phyloP scores from a whole-genome alignment of 2,888 invertebrate genomes.

The Drosophila pegasa region DNA sequence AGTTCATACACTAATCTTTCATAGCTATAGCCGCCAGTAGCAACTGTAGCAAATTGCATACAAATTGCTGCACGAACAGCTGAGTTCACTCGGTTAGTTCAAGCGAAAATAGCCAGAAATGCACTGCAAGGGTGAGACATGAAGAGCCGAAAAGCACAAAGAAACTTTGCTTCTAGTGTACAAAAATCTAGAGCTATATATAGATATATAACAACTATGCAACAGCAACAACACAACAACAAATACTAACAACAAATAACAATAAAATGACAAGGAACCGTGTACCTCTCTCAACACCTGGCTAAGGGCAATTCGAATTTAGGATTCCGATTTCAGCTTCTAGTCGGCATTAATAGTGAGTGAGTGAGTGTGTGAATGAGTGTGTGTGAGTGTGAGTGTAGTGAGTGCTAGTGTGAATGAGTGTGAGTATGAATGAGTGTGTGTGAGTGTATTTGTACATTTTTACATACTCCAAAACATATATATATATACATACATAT shows the following conservation, averaged over 20 bases:
- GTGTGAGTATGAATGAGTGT: conserved; percentile 9
- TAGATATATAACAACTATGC: neutral
- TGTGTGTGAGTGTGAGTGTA: conserved; percentile 5
- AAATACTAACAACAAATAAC: conserved; percentile 37
- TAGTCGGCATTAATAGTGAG: conserved; percentile 35
- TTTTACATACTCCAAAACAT: conserved; percentile 45
- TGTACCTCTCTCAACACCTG: conserved; percentile 81
- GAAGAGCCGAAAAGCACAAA: neutral
- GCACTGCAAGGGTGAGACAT: neutral
- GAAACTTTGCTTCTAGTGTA: neutral
- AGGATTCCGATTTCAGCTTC: conserved; percentile 54
- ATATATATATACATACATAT: neutral
- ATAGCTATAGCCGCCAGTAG: neutral
- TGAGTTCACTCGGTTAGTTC: neutral
- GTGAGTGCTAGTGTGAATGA: conserved; percentile 5
- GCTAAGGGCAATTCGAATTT: conserved; percentile 52
- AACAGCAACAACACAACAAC: conserved; percentile 7
- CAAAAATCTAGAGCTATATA: conserved; percentile 8
- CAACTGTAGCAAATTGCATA: neutral
- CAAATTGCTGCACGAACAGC: neutral
- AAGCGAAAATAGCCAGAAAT: too few species aligned
- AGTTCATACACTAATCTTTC: too few species aligned
- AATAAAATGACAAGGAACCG: conserved; percentile 74
- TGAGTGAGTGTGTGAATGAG: neutral
- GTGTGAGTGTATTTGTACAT: conserved; percentile 53